phyloP scores from a whole-genome alignment of 2,797 vertebrate genomes.

The Microctenopoma stevenorrisi region DNA sequence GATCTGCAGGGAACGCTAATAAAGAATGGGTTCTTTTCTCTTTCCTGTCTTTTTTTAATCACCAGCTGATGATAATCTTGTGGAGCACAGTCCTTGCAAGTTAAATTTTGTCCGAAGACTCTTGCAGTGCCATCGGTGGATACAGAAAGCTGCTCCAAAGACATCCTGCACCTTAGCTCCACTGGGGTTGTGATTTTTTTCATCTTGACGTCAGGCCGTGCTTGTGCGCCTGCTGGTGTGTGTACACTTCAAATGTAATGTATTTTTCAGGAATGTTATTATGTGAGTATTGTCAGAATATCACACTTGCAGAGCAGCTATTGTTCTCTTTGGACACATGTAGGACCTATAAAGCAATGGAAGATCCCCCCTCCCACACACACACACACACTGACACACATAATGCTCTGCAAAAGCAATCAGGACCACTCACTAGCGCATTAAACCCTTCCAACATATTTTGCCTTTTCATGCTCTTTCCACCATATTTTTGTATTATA shows the following conservation, averaged over 20 bases:
- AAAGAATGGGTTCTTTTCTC: conserved; percentile 36
- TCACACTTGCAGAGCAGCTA: conserved; percentile 59
- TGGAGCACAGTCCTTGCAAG: conserved; percentile 10
- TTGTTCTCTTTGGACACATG: conserved; percentile 65
- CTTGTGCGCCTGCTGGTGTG: conserved; percentile 18
- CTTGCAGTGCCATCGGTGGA: background rate
- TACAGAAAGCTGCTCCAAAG: conserved; percentile 5
- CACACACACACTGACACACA: conserved; percentile 17
- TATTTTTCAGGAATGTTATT: conserved; percentile 54
- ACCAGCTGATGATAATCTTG: conserved; percentile 34
- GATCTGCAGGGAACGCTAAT: conserved; percentile 27
- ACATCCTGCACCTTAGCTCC: conserved; percentile 18
- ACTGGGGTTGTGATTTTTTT: background rate
- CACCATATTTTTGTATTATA: conserved; percentile 65
- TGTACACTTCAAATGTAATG: conserved; percentile 34
- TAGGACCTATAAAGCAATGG: conserved; percentile 54
- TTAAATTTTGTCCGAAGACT: conserved; percentile 11
- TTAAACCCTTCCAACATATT: conserved; percentile 64
- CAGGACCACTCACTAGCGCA: conserved; percentile 70
- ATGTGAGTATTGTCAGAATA: conserved; percentile 52
- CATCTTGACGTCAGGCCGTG: background rate
- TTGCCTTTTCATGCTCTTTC: conserved; percentile 69
- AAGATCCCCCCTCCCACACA: conserved; percentile 41
- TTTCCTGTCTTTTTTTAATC: conserved; percentile 3
- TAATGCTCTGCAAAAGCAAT: conserved; percentile 77